Conservation (phyloP, 2,113 vertebrate species). For the Scomber japonicus region DNA sequence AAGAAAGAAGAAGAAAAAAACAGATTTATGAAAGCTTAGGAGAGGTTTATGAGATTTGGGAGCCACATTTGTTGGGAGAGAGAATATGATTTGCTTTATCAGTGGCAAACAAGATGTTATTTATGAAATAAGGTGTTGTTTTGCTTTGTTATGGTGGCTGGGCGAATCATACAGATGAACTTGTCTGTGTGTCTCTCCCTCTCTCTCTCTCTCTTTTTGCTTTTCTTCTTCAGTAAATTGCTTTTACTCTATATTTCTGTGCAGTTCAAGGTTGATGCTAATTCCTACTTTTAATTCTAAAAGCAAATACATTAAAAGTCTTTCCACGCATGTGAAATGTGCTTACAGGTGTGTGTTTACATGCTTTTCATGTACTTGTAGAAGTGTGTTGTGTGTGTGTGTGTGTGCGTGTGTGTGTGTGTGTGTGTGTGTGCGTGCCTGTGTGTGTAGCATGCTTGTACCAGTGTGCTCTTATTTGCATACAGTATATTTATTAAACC, state of each 20-base stretch:
- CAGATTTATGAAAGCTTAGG: slow-evolving; percentile 72
- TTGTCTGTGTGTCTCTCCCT: neutral
- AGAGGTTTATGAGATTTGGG: slow-evolving; percentile 75
- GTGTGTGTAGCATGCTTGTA: neutral
- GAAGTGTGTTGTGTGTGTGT: neutral
- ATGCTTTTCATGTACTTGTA: neutral
- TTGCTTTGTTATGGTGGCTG: slow-evolving; percentile 54
- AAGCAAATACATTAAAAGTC: neutral
- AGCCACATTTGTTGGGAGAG: slow-evolving; percentile 65
- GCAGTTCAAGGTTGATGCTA: neutral
- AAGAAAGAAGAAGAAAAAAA: slow-evolving; percentile 16
- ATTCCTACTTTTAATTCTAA: slow-evolving; percentile 22
- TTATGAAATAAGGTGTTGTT: slow-evolving; percentile 66
- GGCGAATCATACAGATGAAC: slow-evolving; percentile 44
- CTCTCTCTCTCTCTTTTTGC: neutral
- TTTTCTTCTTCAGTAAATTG: neutral
- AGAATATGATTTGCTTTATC: slow-evolving; percentile 75
- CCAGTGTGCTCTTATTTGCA: neutral
- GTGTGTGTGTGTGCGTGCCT: neutral
- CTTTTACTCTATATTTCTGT: slow-evolving; percentile 21
- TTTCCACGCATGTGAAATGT: neutral
- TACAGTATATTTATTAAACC: neutral
- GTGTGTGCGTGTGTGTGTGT: neutral
- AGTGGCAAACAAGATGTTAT: slow-evolving; percentile 72
- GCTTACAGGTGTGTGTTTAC: too few relatives aligned